Base-by-base conservation (phyloP, 2,113 vertebrate species). In the Gopherus flavomarginatus region DNA sequence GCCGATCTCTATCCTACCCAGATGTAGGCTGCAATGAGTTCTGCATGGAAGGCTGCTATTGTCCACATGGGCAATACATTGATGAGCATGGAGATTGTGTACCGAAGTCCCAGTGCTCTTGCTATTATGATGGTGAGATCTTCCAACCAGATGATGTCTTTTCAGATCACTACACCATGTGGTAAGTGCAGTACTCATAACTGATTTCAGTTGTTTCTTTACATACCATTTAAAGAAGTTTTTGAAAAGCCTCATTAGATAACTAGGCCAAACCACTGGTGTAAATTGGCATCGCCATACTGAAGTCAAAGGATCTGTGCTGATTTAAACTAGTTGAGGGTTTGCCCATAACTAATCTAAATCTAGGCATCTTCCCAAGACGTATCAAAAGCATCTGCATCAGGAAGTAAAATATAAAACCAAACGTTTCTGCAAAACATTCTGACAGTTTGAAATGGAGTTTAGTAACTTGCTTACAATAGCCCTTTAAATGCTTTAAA, bases 31-130 rank as follows among this genome's bases (percentile, higher is more conserved):
- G 98, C 44, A 95, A 88, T 12, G 98, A 98, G 14, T 85, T 95
- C 82, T 99, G 99, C 31, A 96, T 99, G 59, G 99, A 99, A 90
- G 99, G 99, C 19, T 99, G 99, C 90, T 99, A 99, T 96, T 99
- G 99, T 69, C 99, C 99, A 0, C 83, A 83, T 0, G 99, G 99
- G 24, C 98, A 98, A 11, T 99, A 99, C 97, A 97, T 98, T 50
- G 99, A 99, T 0, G 98, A 99, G 80, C 96, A 59, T 0, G 99
- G 99, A n/a, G 96, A 98, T 57, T 99, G 99, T 0, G 99, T 99
- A 75, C 98, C 98, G 0, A 98, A 98, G 82, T 98, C 99, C 50
- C 98, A 98, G 83, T 99, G 99, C 92, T 98, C 99, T 69, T 99
- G 99, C 92, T 98, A 99, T 94, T 99, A 99, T 0, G 99, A 99